Evolutionary conservation across 2,888 invertebrate genomes (phyloP).

Genomic region (Lacanobia oleracea): DNA sequence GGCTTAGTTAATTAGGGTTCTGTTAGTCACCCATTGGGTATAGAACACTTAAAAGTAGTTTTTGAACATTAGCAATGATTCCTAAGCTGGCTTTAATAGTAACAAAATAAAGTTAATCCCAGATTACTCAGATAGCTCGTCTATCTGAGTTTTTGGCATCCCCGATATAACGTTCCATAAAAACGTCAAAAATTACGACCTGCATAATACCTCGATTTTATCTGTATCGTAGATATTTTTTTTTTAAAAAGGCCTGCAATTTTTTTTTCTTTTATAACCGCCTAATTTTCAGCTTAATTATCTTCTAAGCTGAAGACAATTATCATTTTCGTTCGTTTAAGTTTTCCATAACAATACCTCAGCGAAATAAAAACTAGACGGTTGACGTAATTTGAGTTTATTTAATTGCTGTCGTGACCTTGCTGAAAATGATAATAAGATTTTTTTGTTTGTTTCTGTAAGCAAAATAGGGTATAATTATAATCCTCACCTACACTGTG

Average conservation of each 20-base stretch:
- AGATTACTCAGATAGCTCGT: not conserved
- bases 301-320: constrained; percentile 29
- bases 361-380: not conserved
- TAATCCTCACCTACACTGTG: too few relatives aligned
- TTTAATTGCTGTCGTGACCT: constrained; percentile 7
- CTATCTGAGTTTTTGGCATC: not conserved
- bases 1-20: too few relatives aligned
- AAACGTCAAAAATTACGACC: not conserved
- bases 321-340: constrained; percentile 8
- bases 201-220: not conserved
- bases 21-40: too few relatives aligned
- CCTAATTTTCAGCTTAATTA: constrained; percentile 18
- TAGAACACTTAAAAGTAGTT: too few relatives aligned
- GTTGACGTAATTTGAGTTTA: constrained; percentile 34
- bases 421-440: not conserved
- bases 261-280: too few relatives aligned
- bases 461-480: too few relatives aligned
- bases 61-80: too few relatives aligned
- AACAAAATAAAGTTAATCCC: not conserved
- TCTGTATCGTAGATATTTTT: too few relatives aligned
- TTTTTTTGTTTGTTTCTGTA: not conserved
- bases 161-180: not conserved
- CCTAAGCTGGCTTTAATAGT: not conserved
- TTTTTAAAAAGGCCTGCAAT: too few relatives aligned
- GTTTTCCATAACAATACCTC: constrained; percentile 31